Evolutionary conservation across 2,113 vertebrate species (phyloP).

Genomic region (Thomomys bottae): DNA sequence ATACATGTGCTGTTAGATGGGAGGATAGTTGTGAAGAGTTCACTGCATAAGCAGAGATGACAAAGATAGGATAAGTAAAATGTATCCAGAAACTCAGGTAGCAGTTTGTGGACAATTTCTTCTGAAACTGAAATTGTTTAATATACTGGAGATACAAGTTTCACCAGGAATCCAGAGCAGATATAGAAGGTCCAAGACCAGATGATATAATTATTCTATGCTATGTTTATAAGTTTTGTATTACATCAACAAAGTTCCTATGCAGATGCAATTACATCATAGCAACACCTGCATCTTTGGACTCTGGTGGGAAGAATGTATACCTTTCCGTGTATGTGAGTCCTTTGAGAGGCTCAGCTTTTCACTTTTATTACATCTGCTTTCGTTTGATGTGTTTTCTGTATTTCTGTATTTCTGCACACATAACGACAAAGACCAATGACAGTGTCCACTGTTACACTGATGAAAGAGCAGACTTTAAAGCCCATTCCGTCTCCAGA

Average conservation of each 20-base stretch:
- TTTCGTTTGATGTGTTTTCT: conserved; percentile 67
- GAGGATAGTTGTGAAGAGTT: not conserved
- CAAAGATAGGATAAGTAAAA: not conserved
- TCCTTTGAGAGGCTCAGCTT: conserved; percentile 55
- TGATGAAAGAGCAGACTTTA: conserved; percentile 79
- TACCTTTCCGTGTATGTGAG: conserved; percentile 6
- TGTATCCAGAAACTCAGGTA: not conserved
- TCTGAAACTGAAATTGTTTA: not conserved
- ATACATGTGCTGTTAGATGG: not conserved
- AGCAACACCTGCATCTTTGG: not conserved
- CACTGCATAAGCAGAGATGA: not conserved
- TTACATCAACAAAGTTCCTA: not conserved
- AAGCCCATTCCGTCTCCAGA: conserved; percentile 82
- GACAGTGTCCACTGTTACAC: conserved; percentile 50
- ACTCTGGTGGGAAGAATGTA: not conserved
- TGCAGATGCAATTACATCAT: not conserved
- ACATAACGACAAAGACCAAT: conserved; percentile 66
- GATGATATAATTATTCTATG: not conserved
- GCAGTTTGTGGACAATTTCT: not conserved
- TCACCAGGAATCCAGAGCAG: not conserved
- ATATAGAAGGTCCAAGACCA: not conserved
- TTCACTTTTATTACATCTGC: conserved; percentile 39
- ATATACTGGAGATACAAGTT: not conserved
- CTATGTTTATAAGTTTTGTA: not conserved
- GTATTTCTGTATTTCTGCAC: conserved; percentile 53